Evolutionary conservation across 2,113 vertebrate species (phyloP).

Genomic region (Atherinomorus stipes): DNA sequence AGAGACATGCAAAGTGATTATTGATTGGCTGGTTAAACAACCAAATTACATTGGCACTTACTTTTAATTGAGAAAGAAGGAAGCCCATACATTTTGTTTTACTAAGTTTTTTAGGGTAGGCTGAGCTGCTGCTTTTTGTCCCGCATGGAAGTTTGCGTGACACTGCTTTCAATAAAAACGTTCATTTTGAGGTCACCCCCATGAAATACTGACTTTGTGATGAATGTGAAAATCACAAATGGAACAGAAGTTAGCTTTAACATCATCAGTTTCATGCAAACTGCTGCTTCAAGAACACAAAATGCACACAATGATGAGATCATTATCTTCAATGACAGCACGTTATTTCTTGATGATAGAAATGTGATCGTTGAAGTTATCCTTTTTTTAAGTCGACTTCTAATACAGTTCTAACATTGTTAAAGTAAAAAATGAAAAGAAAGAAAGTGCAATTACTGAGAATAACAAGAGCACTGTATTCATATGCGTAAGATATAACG

Average conservation of each 20-base stretch:
- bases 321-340: not conserved
- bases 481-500: conserved; percentile 8
- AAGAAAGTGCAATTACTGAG: not conserved
- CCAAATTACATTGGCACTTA: conserved; percentile 46
- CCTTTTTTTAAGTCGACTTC: not conserved
- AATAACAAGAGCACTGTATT: not conserved
- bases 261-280: not conserved
- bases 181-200: not conserved
- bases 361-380: not conserved
- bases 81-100: conserved; percentile 26
- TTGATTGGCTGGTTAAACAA: conserved; percentile 58
- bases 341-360: not conserved
- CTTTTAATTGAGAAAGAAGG: conserved; percentile 44
- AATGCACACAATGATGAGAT: not conserved
- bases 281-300: not conserved
- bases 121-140: not conserved
- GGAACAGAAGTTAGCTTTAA: not conserved
- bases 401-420: not conserved
- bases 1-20: conserved; percentile 43
- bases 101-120: not conserved
- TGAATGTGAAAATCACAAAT: not conserved
- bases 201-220: not conserved
- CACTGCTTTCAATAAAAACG: not conserved
- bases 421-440: not conserved
- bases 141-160: not conserved